A percentile compares a stretch with the other conserved stretches of the same genome.
phyloP scores from a whole-genome alignment of 37 sponge, comb jelly and placozoan genomes.

The Cliona cf. orientalis region DNA sequence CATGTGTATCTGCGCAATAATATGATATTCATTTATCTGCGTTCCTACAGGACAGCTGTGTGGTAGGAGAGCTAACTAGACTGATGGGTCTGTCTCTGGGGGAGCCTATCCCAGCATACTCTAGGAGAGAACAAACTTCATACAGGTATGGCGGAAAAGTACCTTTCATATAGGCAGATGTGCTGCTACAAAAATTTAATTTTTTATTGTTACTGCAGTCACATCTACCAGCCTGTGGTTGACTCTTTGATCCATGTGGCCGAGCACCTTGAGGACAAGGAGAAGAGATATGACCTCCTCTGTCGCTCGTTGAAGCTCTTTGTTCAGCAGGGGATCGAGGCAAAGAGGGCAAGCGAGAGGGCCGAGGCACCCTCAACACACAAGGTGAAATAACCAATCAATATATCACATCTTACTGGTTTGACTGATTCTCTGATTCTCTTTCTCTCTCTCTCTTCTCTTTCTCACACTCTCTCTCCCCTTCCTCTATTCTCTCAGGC shows the following conservation, averaged over 20 bases:
- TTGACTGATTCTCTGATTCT: background rate
- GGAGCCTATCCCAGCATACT: conserved; percentile 10
- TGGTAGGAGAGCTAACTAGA: conserved; percentile 31
- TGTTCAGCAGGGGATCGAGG: conserved; percentile 74
- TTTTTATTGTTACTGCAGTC: conserved; percentile 9
- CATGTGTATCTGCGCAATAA: too few species aligned
- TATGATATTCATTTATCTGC: background rate
- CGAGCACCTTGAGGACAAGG: conserved; percentile 39
- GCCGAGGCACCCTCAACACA: conserved; percentile 19
- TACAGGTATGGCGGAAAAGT: background rate
- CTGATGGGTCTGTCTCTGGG: conserved; percentile 59
- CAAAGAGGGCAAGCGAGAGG: conserved; percentile 70
- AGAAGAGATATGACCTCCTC: conserved; percentile 55
- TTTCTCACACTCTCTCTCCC: background rate
- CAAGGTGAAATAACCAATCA: conserved; percentile 23
- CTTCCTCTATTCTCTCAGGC: conserved; percentile 45
- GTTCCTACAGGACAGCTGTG: conserved; percentile 17
- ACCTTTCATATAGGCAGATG: background rate
- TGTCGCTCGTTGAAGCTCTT: conserved; percentile 64
- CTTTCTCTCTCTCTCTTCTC: conserved; percentile 4
- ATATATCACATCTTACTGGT: background rate
- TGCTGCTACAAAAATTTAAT: background rate
- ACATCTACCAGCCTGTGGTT: conserved; percentile 70
- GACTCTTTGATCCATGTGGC: conserved; percentile 67
- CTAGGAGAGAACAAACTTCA: background rate